Evolutionary conservation across 2,113 vertebrate genomes (phyloP).

Genomic region (Tragelaphus buxtoni): DNA sequence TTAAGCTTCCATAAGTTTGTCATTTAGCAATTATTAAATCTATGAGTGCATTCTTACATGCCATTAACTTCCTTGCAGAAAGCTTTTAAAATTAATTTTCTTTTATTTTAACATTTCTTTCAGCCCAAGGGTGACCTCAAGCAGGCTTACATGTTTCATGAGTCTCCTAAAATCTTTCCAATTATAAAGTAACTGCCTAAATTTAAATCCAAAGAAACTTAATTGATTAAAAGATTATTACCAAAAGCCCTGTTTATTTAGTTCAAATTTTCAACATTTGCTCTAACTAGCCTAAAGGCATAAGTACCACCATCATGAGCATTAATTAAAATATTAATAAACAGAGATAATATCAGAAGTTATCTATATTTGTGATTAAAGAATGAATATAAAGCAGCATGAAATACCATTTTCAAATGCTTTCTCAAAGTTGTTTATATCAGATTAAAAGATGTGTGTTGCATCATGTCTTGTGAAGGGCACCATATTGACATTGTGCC

Average conservation of each 20-base stretch:
- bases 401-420: background rate
- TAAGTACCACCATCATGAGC: background rate
- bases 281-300: background rate
- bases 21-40: background rate
- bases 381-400: background rate
- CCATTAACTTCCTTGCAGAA: background rate
- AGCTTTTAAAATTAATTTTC: constrained; percentile 46
- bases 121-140: constrained; percentile 19
- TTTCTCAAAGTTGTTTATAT: background rate
- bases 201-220: constrained; percentile 47
- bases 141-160: background rate
- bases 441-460: background rate
- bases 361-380: constrained; percentile 6
- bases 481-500: background rate
- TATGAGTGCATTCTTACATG: background rate
- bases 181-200: constrained; percentile 39
- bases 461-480: background rate
- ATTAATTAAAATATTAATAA: constrained; percentile 61
- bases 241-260: constrained; percentile 25
- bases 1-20: background rate
- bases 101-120: constrained; percentile 39
- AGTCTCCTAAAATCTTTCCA: constrained; percentile 46
- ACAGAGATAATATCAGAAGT: background rate
- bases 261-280: constrained; percentile 38
- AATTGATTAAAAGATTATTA: constrained; percentile 51